Base-by-base conservation (phyloP, 2,888 invertebrate species). In the Agriopis aurantiaria region DNA sequence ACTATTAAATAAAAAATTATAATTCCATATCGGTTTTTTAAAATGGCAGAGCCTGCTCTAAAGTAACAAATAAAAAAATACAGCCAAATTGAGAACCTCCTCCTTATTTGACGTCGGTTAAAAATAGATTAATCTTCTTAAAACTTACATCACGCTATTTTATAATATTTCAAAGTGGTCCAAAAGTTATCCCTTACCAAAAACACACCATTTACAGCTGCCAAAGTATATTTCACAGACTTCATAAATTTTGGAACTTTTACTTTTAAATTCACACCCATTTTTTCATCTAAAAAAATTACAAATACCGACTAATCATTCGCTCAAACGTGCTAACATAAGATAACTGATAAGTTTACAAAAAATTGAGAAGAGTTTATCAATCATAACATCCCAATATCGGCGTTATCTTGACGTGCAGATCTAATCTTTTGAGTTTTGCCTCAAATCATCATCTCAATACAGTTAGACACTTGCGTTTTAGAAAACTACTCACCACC, bases 161-260 rank as follows among this genome's bases (percentile, higher is more conserved):
- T 33, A 33, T 33, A 3, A 3, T 33, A 46, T 46, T 46, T 12
- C 10, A 46, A 12, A 12, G 12, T 11, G 12, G 46, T 12, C 9
- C 46, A 46, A 46, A 46, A 10, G 10, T 9, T 10, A 23, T 3
- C 58, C 5, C 96, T 96, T 89, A 97, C 97, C 96, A 97, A 95
- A 92, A 97, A 96, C 60, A 97, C 82, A 73, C 96, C 92, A 89
- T 97, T 97, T 81, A 97, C 96, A 61, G 95, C 93, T 82, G 96
- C 96, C 79, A 97, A 95, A 56, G 96, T 95, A 89, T 97, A 97
- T 85, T 96, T 96, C 82, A 97, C 89, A 43, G 93, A 92, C 76
- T 91, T 93, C 1, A 94, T 79, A 68, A 86, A 72, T 63, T 86
- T 89, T 88, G 91, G 95, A 89, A 93, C 93, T 93, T 75, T 95